Percentiles rank a stretch among this genome's conserved stretches.
Evolutionary conservation across 1,140 invertebrate species (phyloP).

Genomic region (Tetramorium alpestre): DNA sequence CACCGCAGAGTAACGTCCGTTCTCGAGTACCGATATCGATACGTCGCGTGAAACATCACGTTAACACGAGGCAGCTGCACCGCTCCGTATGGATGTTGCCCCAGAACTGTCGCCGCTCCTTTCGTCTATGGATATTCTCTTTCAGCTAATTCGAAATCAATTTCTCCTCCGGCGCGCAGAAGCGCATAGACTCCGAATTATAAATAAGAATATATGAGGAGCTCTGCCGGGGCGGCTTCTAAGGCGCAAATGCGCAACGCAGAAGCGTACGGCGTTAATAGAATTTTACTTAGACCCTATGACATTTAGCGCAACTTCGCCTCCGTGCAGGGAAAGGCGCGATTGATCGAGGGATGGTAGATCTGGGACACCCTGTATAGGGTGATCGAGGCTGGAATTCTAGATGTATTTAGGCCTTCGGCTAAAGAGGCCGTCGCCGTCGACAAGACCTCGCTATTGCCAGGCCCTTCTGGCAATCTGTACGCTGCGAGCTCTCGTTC

Average conservation of each 20-base stretch:
- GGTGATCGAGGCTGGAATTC: conserved; percentile 56
- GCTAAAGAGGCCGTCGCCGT: conserved; percentile 53
- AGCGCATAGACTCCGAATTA: not conserved
- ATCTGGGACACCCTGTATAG: not conserved
- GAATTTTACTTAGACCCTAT: not conserved
- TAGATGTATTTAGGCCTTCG: conserved; percentile 49
- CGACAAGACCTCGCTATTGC: conserved; percentile 41
- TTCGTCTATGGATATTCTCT: not conserved
- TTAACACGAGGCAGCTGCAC: conserved; percentile 31
- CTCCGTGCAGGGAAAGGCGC: not conserved
- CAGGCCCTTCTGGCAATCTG: conserved; percentile 24
- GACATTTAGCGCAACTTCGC: conserved; percentile 2
- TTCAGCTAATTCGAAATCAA: not conserved
- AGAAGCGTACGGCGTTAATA: not conserved
- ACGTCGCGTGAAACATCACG: conserved; percentile 51
- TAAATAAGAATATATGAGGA: not conserved
- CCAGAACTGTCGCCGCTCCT: not conserved
- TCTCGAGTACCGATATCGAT: conserved; percentile 36
- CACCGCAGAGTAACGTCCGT: conserved; percentile 62
- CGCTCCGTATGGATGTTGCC: conserved; percentile 5
- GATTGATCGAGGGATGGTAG: not conserved
- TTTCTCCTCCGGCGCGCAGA: not conserved
- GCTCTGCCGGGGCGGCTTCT: not conserved
- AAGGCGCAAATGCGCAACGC: not conserved
- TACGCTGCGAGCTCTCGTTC: conserved; percentile 23